Evolutionary conservation across 2,797 vertebrate species (phyloP).

Genomic region (Pachyuromys duprasi): DNA sequence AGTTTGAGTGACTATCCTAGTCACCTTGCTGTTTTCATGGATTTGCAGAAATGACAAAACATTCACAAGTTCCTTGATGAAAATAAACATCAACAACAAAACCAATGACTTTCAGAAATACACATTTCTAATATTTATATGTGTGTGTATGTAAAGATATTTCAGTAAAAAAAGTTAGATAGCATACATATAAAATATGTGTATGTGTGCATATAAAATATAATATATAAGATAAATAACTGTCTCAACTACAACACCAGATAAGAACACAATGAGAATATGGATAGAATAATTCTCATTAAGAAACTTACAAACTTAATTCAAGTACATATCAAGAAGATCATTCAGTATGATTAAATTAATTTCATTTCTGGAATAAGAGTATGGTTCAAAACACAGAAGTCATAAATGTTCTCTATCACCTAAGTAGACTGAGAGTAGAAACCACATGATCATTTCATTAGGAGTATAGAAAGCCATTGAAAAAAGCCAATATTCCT

Average conservation of each 20-base stretch:
- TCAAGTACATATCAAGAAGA: background rate
- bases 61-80: conserved; percentile 22
- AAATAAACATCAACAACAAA: background rate
- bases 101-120: background rate
- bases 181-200: background rate
- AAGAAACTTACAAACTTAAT: background rate
- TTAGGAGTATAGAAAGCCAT: background rate
- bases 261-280: background rate
- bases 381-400: background rate
- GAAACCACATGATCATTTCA: background rate
- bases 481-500: no score
- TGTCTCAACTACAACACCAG: background rate
- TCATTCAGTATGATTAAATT: background rate
- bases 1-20: conserved; percentile 31
- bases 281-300: background rate
- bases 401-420: background rate
- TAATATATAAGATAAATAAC: background rate
- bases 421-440: background rate
- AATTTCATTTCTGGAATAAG: background rate
- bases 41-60: conserved; percentile 65
- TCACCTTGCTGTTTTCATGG: conserved; percentile 43
- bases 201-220: background rate
- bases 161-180: background rate
- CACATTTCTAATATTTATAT: background rate
- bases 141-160: background rate